A percentile compares a stretch with the other conserved stretches of the same genome.
phyloP scores from a whole-genome alignment of 2,888 invertebrate genomes.

The Erynnis tages region DNA sequence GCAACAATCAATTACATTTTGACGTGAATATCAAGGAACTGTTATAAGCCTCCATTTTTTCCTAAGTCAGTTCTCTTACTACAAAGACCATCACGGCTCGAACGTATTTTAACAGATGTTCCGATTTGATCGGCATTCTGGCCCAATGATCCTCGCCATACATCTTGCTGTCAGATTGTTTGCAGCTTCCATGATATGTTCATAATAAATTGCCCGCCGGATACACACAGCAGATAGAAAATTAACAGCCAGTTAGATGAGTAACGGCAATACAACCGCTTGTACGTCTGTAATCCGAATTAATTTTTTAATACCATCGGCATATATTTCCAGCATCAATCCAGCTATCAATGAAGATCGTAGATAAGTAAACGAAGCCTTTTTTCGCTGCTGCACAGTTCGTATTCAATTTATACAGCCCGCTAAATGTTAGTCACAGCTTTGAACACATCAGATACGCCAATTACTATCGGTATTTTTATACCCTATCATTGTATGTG shows the following conservation, averaged over 20 bases:
- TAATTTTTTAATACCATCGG: background rate
- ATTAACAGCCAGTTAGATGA: constrained; percentile 1
- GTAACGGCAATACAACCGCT: constrained; percentile 5
- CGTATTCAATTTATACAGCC: constrained; percentile 5
- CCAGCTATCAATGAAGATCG: background rate
- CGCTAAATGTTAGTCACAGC: constrained; percentile 11
- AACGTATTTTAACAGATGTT: constrained; percentile 15
- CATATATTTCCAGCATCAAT: background rate
- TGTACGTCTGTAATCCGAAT: background rate
- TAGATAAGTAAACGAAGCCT: background rate
- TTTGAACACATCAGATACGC: constrained; percentile 22
- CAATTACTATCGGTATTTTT: constrained; percentile 21
- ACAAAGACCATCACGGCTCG: background rate
- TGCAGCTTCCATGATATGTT: constrained; percentile 19
- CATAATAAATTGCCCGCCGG: constrained; percentile 14
- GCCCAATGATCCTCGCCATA: constrained; percentile 11
- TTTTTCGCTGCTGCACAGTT: background rate
- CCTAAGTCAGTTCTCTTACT: background rate
- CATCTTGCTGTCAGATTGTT: constrained; percentile 23
- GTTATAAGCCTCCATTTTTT: too few relatives aligned
- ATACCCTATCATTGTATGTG: constrained; percentile 18
- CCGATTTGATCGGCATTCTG: constrained; percentile 20
- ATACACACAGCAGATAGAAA: constrained; percentile 12
- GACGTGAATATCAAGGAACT: too few relatives aligned
- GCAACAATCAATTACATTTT: too few relatives aligned